Base-by-base conservation (phyloP, 2,797 vertebrate species). In the Dallia pectoralis region DNA sequence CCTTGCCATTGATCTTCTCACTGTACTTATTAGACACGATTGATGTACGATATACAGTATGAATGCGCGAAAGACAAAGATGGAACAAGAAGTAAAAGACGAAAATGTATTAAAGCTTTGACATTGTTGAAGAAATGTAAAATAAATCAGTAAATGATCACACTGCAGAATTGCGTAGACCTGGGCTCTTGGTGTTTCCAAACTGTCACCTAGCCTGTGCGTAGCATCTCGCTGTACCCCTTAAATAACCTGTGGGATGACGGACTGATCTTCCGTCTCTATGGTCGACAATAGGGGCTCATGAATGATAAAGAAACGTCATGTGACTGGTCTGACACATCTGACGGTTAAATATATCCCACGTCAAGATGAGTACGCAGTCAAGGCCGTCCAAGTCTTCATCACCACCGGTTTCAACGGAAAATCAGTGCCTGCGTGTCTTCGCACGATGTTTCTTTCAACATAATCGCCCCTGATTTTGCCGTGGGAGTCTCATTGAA, bases 321-420 rank as follows among this genome's bases (percentile, higher is more conserved):
- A 84, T 53, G 47, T 22, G 78, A 85, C 82, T 82, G 64, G 61
- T 77, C 4, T 68, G 74, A 77, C 79, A 84, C 82, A 85, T 87
- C 78, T 77, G 78, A 72, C 79, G n/a, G 27, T 48, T 84, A 84
- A 87, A 84, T 88, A 79, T 77, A 82, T 87, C 82, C 74, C 65
- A 75, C 86, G 84, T 88, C 88, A 88, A 75, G 79, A 79, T 74
- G 77, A 65, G 29, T 77, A 74, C 83, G 77, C 81, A 82, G 76
- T 83, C 78, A 70, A 72, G 80, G 81, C 85, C 78, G 83, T 88
- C 82, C 88, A 84, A 85, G 88, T 88, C 85, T 86, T 92, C 89
- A 88, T 84, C 83, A 82, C 89, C 87, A 89, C 89, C 89, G 68
- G 65, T 78, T 85, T 48, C 77, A 74, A 81, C 77, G 74, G 77